phyloP scores from a whole-genome alignment of 2,113 vertebrate species.

The Macrotis lagotis region DNA sequence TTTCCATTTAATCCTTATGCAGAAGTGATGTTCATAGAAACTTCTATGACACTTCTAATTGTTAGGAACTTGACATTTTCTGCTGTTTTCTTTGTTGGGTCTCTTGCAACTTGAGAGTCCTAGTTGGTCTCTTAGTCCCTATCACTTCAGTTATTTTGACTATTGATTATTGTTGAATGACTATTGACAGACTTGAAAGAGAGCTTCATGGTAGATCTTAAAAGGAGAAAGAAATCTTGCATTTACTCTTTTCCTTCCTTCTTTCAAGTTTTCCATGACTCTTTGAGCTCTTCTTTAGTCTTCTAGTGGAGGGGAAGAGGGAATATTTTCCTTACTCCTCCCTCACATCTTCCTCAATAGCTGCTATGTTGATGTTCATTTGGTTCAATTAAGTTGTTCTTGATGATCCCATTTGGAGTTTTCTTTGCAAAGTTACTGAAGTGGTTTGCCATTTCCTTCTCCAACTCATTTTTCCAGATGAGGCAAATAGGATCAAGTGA shows the following conservation, averaged over 20 bases:
- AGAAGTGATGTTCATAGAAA: not conserved
- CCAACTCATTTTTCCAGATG: too few species aligned
- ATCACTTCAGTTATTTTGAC: not conserved
- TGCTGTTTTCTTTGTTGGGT: not conserved
- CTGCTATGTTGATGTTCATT: too few species aligned
- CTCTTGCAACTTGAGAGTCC: not conserved
- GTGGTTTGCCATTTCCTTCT: too few species aligned
- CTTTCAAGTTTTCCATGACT: not conserved
- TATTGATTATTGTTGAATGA: too few species aligned
- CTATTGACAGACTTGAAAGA: not conserved
- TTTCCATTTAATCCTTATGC: not conserved
- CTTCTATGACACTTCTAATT: not conserved
- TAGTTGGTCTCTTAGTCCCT: not conserved
- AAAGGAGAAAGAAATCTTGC: not conserved
- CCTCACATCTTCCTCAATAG: not conserved
- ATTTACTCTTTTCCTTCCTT: not conserved
- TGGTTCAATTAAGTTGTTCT: too few species aligned
- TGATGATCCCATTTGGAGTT: too few species aligned
- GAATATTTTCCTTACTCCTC: not conserved
- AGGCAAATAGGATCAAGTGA: too few species aligned
- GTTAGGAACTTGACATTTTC: not conserved
- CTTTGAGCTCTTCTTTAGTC: not conserved
- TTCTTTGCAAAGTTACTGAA: too few species aligned
- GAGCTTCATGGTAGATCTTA: not conserved
- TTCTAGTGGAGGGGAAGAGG: not conserved